Base-by-base conservation (phyloP, 1,140 invertebrate genomes). In the Cydia amplana region DNA sequence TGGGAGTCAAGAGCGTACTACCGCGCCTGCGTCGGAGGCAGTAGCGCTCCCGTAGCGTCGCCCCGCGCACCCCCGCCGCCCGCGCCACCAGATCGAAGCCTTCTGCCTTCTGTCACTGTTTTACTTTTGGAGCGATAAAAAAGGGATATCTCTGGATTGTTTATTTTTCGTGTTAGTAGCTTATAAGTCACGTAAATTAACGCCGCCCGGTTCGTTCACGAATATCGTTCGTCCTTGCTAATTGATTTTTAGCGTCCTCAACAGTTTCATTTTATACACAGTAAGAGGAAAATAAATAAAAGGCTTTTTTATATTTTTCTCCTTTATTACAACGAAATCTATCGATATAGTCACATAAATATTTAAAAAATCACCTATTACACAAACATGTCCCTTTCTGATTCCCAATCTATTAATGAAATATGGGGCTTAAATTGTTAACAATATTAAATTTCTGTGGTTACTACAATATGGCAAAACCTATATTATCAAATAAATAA, bases 81-180 rank as follows among this genome's bases (percentile, higher is more conserved):
- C 72, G 23, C 70, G 72, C 80, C 77, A 40, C 60, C 82, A 78
- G 80, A 79, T 80, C 82, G 79, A 88, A 91, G 89, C 90, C 90
- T 91, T 73, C 74, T 43, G 20, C 46, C 51, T 60, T 60, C 55
- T 60, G 72, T 80, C 82, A 84, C 80, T 74, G 85, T 91, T 91
- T 90, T 89, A 90, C 87, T 89, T 91, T 85, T 82, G 80, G 81
- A 84, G 84, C 85, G 84, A 90, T 90, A 91, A 92, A 92, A 90
- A 92, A 89, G 85, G 88, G 86, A 91, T 91, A 91, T 89, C 83
- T 79, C 80, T 79, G 81, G 74, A 84, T 92, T 92, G 88, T 92
- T 92, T 91, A 91, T 92, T 92, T 92, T 90, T 88, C 87, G 78
- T 90, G 89, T 91, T 91, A 91, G 88, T 90, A 90, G 88, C 88